Conservation (phyloP, 1,140 invertebrate genomes). For the Trachymyrmex cornetzi region DNA sequence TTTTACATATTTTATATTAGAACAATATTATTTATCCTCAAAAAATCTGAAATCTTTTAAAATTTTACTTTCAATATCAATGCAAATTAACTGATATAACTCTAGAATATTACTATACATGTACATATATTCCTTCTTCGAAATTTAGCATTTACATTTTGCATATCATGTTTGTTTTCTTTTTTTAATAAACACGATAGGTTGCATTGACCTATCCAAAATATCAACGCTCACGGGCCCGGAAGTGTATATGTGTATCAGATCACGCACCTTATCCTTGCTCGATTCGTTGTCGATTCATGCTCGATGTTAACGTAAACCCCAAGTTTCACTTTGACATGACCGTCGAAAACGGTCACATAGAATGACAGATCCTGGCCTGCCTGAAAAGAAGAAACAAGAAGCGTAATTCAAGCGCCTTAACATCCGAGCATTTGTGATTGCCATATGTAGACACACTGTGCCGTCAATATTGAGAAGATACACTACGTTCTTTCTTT, state of each 20-base stretch:
- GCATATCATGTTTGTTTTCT: neutral
- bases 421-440: slow-evolving; percentile 27
- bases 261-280: slow-evolving; percentile 77
- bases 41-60: neutral
- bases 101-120: neutral
- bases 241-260: neutral
- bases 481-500: neutral
- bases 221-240: neutral
- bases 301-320: slow-evolving; percentile 89
- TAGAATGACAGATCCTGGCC: slow-evolving; percentile 90
- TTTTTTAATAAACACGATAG: neutral
- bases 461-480: neutral
- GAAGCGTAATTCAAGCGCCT: slow-evolving; percentile 62
- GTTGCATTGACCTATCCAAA: slow-evolving; percentile 3
- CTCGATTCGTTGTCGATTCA: slow-evolving; percentile 75
- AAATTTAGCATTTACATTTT: neutral
- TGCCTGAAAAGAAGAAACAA: slow-evolving; percentile 86
- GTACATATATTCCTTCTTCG: neutral
- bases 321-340: slow-evolving; percentile 90
- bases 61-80: slow-evolving; percentile 11
- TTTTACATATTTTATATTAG: neutral
- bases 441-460: slow-evolving; percentile 1
- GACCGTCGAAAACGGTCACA: slow-evolving; percentile 91
- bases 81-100: slow-evolving; percentile 2
- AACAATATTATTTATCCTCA: neutral